Conservation (phyloP, 2,113 vertebrate species). For the Nettapus auritus region DNA sequence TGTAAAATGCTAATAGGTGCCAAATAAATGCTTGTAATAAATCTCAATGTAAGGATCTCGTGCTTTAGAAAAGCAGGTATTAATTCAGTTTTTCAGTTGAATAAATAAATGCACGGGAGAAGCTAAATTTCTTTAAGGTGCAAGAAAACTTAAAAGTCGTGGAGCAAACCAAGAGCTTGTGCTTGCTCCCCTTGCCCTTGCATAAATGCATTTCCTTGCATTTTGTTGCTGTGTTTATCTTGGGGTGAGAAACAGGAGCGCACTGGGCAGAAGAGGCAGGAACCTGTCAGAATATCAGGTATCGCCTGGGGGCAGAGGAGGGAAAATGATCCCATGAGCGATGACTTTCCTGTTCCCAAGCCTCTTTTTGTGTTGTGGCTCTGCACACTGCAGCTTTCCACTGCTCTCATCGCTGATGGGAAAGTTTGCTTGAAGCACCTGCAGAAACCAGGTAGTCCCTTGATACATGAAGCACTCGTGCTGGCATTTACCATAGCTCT, state of each 20-base stretch:
- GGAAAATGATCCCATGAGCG: neutral
- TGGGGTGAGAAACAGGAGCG: neutral
- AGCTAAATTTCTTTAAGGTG: neutral
- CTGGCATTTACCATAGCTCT: neutral
- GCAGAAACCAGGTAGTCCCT: neutral
- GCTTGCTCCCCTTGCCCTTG: neutral
- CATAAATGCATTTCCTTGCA: neutral
- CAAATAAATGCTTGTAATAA: neutral
- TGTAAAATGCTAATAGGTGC: neutral
- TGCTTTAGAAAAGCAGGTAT: neutral
- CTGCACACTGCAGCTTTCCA: neutral
- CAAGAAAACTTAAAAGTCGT: neutral
- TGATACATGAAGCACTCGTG: accelerated
- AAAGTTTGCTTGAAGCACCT: neutral
- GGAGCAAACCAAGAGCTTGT: neutral
- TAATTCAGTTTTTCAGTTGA: neutral
- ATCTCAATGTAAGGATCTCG: neutral
- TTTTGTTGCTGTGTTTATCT: neutral
- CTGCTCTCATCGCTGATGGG: accelerated
- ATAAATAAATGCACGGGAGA: neutral
- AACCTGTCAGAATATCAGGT: neutral
- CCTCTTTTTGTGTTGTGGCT: neutral
- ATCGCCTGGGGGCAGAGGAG: neutral
- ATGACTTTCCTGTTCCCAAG: neutral
- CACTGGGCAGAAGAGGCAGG: neutral